Evolutionary conservation across 2,113 vertebrate genomes (phyloP), one percentile per base, ranked within the genome.

Genomic region (Zapornia atra): DNA sequence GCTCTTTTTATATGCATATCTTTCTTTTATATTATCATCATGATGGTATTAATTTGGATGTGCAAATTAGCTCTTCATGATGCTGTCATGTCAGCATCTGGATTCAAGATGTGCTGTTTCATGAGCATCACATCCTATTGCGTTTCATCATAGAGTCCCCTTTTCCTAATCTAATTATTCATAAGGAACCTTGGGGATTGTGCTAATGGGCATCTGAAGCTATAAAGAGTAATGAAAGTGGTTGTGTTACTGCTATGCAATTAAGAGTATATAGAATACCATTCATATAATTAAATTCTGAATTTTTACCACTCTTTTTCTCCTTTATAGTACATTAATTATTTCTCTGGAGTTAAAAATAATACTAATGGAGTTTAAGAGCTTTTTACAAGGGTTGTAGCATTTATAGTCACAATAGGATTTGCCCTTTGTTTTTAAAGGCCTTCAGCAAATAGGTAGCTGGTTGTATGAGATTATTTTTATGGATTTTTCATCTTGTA

Each of bases 41-140:
- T 88, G 88, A 81, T 60, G 87, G 88, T 92, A 96, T 96, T 96
- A 83, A 97, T 97, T 96, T 96, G 79, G 63, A 92, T 96, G 96
- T 98, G 95, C 95, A 95, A 94, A 97, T 97, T 97, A 98, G 96
- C 89, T 97, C 93, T 97, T 88, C 89, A 54, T 88, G 91, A 94
- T 95, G 96, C 92, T 96, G 96, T 97, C 95, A 76, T 92, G 93
- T 98, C 96, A 97, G 97, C 95, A 92, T 97, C 97, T 98, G 97
- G 94, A 94, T 96, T 91, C 86, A 93, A 95, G 95, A 96, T 80
- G 38, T 94, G 86, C 82, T 96, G 91, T 91, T 96, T 97, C 88
- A 78, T 85, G 91, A 95, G 48, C 64, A 88, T 89, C 40, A 18
- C n/a, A 68, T 68, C 66, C 63, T 72, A 84, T 90, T 64, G 84